A percentile compares a stretch with the other conserved stretches of the same genome.
Conservation (phyloP, 2,888 invertebrate species). For the Lithophane socia region DNA sequence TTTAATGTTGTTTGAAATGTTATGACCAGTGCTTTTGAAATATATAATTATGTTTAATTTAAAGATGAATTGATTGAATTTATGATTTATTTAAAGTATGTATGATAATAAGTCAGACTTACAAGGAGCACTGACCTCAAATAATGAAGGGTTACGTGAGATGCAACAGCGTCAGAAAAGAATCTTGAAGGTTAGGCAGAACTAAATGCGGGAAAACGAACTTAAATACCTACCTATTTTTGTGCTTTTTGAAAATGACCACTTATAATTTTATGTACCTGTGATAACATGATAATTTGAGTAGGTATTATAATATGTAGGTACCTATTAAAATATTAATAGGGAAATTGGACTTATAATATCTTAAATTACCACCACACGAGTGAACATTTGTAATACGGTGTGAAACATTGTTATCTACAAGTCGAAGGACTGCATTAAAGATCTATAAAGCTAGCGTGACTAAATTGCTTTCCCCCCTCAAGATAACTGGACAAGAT, state of each 20-base stretch:
- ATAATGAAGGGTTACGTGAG: neutral
- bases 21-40: neutral
- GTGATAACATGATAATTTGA: no score
- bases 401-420: slow-evolving; percentile 49
- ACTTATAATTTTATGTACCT: neutral
- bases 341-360: neutral
- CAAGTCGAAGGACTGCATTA: slow-evolving; percentile 66
- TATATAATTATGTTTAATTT: neutral
- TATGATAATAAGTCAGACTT: neutral
- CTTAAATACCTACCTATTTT: neutral
- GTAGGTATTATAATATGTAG: neutral
- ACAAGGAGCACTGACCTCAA: neutral
- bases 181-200: neutral
- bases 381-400: slow-evolving; percentile 17
- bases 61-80: no score
- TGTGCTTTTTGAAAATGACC: neutral
- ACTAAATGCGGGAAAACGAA: neutral
- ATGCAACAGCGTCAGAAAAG: neutral
- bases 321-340: neutral
- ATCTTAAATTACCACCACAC: slow-evolving; percentile 10
- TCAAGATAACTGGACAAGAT: slow-evolving; percentile 89
- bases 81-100: neutral
- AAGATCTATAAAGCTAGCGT: slow-evolving; percentile 71
- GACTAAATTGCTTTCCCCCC: slow-evolving; percentile 77
- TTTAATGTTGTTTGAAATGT: slow-evolving; percentile 8